Conservation (phyloP, 2,113 vertebrate genomes). For the Corydoras sp. region DNA sequence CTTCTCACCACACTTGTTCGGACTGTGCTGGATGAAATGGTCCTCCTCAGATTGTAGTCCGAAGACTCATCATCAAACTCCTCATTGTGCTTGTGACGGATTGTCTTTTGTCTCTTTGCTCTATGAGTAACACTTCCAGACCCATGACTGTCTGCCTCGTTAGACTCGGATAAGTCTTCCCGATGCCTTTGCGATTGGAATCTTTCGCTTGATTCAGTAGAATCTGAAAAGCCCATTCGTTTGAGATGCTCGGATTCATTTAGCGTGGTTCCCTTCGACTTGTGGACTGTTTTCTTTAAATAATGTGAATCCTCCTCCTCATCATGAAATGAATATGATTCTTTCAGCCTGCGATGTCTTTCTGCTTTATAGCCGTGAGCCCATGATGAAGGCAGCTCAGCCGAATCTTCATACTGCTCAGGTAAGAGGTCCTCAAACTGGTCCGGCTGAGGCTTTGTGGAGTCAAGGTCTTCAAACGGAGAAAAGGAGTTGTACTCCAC, state of each 20-base stretch:
- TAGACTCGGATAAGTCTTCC: conserved; percentile 5
- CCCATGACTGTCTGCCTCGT: conserved; percentile 4
- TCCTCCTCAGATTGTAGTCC: conserved; percentile 31
- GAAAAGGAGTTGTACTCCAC: background rate
- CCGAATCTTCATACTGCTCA: conserved; percentile 7
- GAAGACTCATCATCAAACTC: conserved; percentile 9
- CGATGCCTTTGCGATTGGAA: background rate
- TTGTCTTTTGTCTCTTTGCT: conserved; percentile 17
- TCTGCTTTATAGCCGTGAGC: background rate
- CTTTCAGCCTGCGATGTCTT: background rate
- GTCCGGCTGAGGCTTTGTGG: conserved; percentile 1
- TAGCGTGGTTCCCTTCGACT: conserved; percentile 14
- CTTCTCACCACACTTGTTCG: conserved; percentile 6
- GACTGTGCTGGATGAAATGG: conserved; percentile 8
- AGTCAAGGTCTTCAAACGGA: background rate
- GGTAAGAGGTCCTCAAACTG: conserved; percentile 1
- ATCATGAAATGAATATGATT: conserved; percentile 1
- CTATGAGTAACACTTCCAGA: background rate
- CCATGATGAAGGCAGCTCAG: background rate
- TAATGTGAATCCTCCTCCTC: conserved; percentile 7
- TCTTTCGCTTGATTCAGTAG: conserved; percentile 1
- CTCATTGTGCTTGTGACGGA: conserved; percentile 5
- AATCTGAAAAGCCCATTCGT: conserved; percentile 4
- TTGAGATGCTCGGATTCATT: background rate
- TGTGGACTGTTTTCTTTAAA: conserved; percentile 14